Base-by-base conservation (phyloP, 2,888 invertebrate genomes). In the Orchestes rusci region DNA sequence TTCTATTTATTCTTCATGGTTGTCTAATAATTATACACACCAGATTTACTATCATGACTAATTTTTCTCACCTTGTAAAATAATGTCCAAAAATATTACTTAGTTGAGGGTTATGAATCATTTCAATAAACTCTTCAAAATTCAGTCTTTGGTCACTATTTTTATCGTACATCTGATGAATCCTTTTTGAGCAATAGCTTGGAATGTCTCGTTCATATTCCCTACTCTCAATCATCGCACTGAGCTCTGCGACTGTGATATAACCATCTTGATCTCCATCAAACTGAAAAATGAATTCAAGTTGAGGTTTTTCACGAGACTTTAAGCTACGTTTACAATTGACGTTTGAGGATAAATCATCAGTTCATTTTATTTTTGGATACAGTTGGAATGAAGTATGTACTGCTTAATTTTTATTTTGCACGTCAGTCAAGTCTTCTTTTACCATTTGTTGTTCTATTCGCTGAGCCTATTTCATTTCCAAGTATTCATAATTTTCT, bases 221-320 rank as follows among this genome's bases (percentile, higher is more conserved):
- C 48, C 77, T 60, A 2, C 76, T 76, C 33, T 76, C 73, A 52
- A 80, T 75, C 61, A 80, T 73, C 16, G 63, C 71, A 59, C 73
- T 73, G 2, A 87, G 70, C 59, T 87, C 85, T 15, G 72, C 68
- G 59, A 80, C 72, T 1, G 78, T 79, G 57, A 87, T 79, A 53
- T 69, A 73, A 3, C 84, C 85, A 70, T 86, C 84, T 50, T 73
- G 71, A 61, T 86, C 81, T 37, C 68, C 71, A 62, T 87, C 86
- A 59, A 84, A 84, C 78, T 83, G 68, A 10, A 71, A 71, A 54
- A 32, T 18, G 17, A 23, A 16, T n/a, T n/a, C n/a, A n/a, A n/a
- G n/a, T n/a, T n/a, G n/a, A n/a, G 2, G 12, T 28, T 28, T 28
- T 28, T 28, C 2, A 28, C 28, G 12, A 28, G 10, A 28, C 28